phyloP scores from a whole-genome alignment of 1,140 invertebrate species.

The Euwallacea similis region DNA sequence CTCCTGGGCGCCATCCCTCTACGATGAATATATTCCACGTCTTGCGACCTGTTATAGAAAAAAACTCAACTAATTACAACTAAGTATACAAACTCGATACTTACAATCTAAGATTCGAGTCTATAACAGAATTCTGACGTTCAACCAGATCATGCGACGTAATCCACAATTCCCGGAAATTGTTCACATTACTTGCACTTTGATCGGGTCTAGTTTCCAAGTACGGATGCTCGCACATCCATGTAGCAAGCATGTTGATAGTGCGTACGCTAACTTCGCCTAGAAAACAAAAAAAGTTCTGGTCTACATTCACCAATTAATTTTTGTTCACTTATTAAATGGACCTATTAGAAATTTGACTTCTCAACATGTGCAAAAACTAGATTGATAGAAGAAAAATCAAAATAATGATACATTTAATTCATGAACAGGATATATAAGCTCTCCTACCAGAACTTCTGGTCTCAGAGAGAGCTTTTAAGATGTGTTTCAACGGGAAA shows the following conservation, averaged over 20 bases:
- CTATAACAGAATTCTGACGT: conserved; percentile 25
- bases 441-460: conserved; percentile 52
- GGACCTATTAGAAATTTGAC: no score
- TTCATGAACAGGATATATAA: no score
- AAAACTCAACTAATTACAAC: neutral
- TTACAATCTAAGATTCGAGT: neutral
- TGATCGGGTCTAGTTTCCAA: conserved; percentile 49
- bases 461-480: conserved; percentile 61
- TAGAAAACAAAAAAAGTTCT: no score
- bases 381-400: no score
- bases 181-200: neutral
- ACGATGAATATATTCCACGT: conserved; percentile 30
- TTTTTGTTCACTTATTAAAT: no score
- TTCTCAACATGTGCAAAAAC: no score
- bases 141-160: conserved; percentile 22
- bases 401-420: no score
- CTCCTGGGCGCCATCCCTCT: conserved; percentile 35
- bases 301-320: no score
- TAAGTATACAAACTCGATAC: neutral
- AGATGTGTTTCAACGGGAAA: conserved; percentile 63
- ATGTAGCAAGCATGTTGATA: conserved; percentile 65
- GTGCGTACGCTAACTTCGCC: conserved; percentile 59
- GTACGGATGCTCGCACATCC: conserved; percentile 68
- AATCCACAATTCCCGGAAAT: conserved; percentile 26
- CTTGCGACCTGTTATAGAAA: conserved; percentile 24